A percentile compares a stretch with the other conserved stretches of the same genome.
Evolutionary conservation across 2,797 vertebrate genomes (phyloP).

Genomic region (Parauchenoglanis punctatus): DNA sequence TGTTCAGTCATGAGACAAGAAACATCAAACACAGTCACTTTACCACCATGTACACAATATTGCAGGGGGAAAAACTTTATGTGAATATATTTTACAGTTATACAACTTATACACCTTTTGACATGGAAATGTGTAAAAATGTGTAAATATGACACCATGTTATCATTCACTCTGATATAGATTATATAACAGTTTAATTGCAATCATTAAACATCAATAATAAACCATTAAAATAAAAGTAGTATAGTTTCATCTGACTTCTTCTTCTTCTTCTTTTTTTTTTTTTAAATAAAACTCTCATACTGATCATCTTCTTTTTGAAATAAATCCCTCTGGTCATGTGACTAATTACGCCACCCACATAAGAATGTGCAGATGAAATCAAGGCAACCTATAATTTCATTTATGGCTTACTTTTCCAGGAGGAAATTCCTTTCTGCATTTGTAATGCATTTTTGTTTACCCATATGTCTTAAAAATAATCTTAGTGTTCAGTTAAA

Average conservation of each 20-base stretch:
- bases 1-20: slow-evolving; percentile 24
- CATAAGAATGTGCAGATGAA: background rate
- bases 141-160: background rate
- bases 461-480: background rate
- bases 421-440: background rate
- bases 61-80: background rate
- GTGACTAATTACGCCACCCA: background rate
- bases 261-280: background rate
- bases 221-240: background rate
- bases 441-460: background rate
- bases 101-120: background rate
- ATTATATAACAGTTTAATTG: background rate
- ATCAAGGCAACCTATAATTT: background rate
- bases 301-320: background rate
- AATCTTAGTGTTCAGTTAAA: background rate
- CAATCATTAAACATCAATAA: background rate
- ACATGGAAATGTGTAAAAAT: background rate
- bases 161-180: background rate
- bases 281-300: background rate
- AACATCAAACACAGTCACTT: background rate
- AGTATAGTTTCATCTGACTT: background rate
- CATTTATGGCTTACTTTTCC: background rate
- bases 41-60: background rate
- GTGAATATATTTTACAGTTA: background rate
- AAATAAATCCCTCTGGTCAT: background rate